These are phyloP conservation scores for Sphyrna mokarran DNA, from an alignment of 2,113 vertebrate genomes.

Conservation along the genomic window DNA sequence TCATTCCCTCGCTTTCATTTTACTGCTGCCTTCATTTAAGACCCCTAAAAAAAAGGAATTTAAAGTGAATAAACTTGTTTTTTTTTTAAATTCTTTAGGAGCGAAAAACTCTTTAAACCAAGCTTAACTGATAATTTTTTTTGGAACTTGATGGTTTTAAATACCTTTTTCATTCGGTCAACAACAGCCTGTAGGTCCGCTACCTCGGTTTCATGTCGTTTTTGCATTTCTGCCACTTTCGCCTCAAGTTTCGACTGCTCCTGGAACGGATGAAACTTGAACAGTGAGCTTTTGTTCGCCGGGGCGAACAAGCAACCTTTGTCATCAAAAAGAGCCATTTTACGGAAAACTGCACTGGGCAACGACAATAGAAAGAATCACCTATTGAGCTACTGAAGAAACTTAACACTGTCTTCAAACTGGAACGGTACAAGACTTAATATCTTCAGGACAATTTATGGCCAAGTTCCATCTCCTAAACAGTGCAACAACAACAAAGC, in stretches of 20 bases:
- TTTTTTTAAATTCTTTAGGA: background rate
- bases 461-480: background rate
- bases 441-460: background rate
- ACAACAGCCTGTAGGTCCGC: conserved; percentile 54
- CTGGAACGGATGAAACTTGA: conserved; percentile 51
- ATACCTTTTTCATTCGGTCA: conserved; percentile 56
- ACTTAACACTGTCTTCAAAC: background rate
- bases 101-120: background rate
- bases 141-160: background rate
- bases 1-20: background rate
- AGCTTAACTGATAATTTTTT: background rate
- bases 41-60: background rate
- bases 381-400: background rate
- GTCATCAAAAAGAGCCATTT: conserved; percentile 43
- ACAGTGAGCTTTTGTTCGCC: conserved; percentile 46
- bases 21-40: background rate
- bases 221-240: conserved; percentile 49
- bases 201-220: conserved; percentile 52
- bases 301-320: conserved; percentile 49
- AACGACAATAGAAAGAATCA: background rate
- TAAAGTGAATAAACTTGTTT: background rate
- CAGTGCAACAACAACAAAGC: background rate
- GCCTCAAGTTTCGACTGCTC: conserved; percentile 57
- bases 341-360: conserved; percentile 7
- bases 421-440: background rate